Evolutionary conservation across 2,888 invertebrate genomes (phyloP), one percentile per base, ranked within the genome.

Genomic region (Idaea straminata): DNA sequence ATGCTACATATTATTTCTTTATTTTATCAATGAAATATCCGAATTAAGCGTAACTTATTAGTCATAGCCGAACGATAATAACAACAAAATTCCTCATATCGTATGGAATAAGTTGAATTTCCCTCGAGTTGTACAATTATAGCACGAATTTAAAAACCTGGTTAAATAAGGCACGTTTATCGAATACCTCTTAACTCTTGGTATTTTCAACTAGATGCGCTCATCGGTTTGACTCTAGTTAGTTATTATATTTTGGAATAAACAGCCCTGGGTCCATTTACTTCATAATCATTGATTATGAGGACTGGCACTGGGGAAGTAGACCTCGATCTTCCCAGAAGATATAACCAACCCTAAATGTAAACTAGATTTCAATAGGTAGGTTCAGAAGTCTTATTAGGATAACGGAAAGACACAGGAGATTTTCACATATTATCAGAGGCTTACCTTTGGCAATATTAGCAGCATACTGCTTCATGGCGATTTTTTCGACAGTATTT

Each of bases 401-500:
- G 16, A 57, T n/a, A 10, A 47, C 5, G 62, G 15, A n/a, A n/a
- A n/a, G n/a, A 5, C 10, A 60, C 13, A 25, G 36, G 34, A 13
- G 10, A 15, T 36, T 15, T 59, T 15, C n/a, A n/a, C 36, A 36
- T 38, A 5, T 38, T 38, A 38, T 13, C 7, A 5, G 47, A 47
- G 13, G 62, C 72, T 64, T 77, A 94, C 94, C 93, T 85, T 94
- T 97, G 62, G 96, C 95, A 75, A 98, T 96, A 83, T 97, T 98
- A 61, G 96, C 94, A 5, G 98, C 96, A 83, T 99, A 99, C 83
- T 99, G 98, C 82, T 98, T 98, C 96, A 98, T 98, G 62, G 98
- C 97, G 78, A 99, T 94, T 87, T 98, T 99, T 90, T 99, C 99
- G 82, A 98, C 98, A 0, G 97, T 96, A 83, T 95, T 96, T 91